A percentile compares a stretch with the other conserved stretches of the same genome.
These are phyloP conservation scores for Rotaria sp. DNA, from an alignment of 2,888 invertebrate genomes.

Conservation along the genomic window DNA sequence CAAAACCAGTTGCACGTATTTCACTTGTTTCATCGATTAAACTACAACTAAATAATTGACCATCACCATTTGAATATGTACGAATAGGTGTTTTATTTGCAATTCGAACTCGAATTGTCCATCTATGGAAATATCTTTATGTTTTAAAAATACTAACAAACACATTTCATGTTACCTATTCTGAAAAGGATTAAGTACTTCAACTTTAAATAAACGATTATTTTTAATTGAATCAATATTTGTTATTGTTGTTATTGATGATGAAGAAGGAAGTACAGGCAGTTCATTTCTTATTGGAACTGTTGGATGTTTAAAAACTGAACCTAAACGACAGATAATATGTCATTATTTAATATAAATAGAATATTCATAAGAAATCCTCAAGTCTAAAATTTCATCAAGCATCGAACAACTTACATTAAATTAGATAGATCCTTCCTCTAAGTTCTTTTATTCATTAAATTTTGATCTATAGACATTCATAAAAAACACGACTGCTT, in stretches of 20 bases:
- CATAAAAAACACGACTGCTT: too few relatives aligned
- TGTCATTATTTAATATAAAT: too few relatives aligned
- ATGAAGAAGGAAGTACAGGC: neutral
- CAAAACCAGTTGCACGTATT: conserved; percentile 82
- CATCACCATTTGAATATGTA: conserved; percentile 85
- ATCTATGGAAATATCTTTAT: conserved; percentile 58
- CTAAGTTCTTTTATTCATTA: too few relatives aligned
- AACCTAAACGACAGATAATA: neutral
- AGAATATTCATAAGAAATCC: too few relatives aligned
- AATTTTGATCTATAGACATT: too few relatives aligned
- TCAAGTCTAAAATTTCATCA: too few relatives aligned
- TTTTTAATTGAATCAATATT: neutral
- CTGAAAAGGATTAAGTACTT: neutral
- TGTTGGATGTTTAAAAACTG: neutral
- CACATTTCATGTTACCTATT: neutral
- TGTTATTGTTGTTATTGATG: neutral
- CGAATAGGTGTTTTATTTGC: conserved; percentile 72
- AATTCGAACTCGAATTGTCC: conserved; percentile 83
- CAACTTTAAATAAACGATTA: conserved; percentile 22
- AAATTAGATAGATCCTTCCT: too few relatives aligned
- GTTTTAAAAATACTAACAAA: neutral
- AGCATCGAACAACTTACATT: too few relatives aligned
- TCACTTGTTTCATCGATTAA: conserved; percentile 87
- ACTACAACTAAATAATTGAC: conserved; percentile 83
- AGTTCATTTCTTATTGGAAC: neutral